Base-by-base conservation (phyloP, 2,113 vertebrate genomes). In the Clarias macrocephalus region DNA sequence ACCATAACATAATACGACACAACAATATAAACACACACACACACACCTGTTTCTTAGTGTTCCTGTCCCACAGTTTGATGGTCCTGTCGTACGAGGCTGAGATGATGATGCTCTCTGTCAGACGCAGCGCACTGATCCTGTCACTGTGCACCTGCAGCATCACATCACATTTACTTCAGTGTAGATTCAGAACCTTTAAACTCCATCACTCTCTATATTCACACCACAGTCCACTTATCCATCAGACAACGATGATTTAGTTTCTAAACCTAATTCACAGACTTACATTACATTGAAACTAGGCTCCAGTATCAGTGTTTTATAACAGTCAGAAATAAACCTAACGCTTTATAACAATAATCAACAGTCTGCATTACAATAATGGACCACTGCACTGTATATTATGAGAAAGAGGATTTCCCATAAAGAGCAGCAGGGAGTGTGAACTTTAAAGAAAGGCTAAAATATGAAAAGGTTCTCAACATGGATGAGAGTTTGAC, bases 61-160 rank as follows among this genome's bases (percentile, higher is more conserved):
- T 77, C 89, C 92, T 91, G 92, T 95, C 92, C 95, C 95, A 96
- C 88, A 96, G 93, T 91, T 96, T 95, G 83, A 96, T 88, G 0
- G 93, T 95, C 57, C 89, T 57, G 93, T 96, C 95, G 10, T 88
- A 30, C 33, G 95, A 95, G 9, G 92, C 94, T 0, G 95, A 95
- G 91, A 96, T 91, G 90, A 96, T 92, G 84, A 60, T 88, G 85
- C 37, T 89, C 19, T 87, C 83, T 0, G 94, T 95, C 25, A 95
- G 60, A 86, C 86, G 93, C 88, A 96, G 89, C 33, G 86, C 92
- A 56, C 90, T 95, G 91, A 96, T 91, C 88, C 87, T 87, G 89
- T 93, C 94, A 66, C 82, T 89, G 91, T 95, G 95, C 19, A 79
- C 95, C 95, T 95, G 90, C 2, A 84, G 21, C 1, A 68, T 88